These are phyloP conservation scores for Protaetia brevitarsis DNA, from an alignment of 1,140 invertebrate species.

Conservation along the genomic window DNA sequence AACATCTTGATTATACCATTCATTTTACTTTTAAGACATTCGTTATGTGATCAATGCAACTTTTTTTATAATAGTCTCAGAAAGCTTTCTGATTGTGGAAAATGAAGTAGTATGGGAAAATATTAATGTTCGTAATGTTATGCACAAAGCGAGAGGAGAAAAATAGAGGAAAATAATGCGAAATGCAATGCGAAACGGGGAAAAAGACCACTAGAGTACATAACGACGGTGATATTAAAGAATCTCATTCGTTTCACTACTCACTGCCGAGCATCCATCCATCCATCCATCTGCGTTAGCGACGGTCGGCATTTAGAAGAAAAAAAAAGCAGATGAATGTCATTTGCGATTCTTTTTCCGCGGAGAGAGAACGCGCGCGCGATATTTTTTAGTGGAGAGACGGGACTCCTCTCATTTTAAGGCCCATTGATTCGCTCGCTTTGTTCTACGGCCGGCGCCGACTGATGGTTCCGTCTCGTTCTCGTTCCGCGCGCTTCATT, in stretches of 20 bases:
- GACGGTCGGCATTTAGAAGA: not conserved
- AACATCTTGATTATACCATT: too few species aligned
- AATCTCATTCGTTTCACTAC: not conserved
- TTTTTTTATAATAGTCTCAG: not conserved
- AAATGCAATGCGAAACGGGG: not conserved
- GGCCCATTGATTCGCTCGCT: constrained; percentile 7
- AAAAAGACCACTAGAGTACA: not conserved
- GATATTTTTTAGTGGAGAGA: constrained; percentile 9
- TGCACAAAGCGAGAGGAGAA: not conserved
- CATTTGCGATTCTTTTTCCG: constrained; percentile 12
- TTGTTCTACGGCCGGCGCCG: constrained; percentile 1
- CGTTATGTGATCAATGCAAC: too few species aligned
- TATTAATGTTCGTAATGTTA: not conserved
- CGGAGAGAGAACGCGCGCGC: not conserved
- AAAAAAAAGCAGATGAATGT: constrained; percentile 8
- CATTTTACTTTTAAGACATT: too few species aligned
- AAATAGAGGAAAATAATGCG: not conserved
- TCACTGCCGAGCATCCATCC: not conserved
- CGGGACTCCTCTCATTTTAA: constrained; percentile 9
- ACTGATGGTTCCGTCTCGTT: not conserved
- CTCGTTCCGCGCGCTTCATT: constrained; percentile 4
- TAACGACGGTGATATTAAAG: constrained; percentile 14
- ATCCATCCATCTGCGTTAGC: not conserved
- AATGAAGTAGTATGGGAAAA: not conserved
- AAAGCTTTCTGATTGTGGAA: not conserved